phyloP scores from a whole-genome alignment of 2,113 vertebrate genomes.

The Struthidea cinerea region DNA sequence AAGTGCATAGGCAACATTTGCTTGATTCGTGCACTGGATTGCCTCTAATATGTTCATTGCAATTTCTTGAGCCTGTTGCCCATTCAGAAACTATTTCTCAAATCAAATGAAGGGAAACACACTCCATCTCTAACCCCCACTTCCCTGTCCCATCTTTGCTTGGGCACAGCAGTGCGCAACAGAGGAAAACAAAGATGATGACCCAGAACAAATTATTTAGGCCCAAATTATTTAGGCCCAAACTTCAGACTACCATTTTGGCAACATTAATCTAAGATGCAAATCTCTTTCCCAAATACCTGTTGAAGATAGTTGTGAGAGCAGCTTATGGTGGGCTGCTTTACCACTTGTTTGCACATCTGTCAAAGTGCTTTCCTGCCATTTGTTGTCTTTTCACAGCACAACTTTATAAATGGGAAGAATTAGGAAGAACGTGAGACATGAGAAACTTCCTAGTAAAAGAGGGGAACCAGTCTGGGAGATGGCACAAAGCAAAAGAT shows the following conservation, averaged over 20 bases:
- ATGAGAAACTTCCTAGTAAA: not conserved
- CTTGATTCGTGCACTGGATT: not conserved
- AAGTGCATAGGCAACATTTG: not conserved
- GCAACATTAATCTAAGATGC: not conserved
- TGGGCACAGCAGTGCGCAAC: not conserved
- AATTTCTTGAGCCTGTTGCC: not conserved
- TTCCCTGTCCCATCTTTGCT: not conserved
- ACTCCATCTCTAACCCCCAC: rapidly evolving
- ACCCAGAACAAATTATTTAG: not conserved
- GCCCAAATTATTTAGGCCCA: not conserved
- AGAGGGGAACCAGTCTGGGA: not conserved
- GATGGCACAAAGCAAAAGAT: not conserved
- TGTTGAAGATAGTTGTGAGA: not conserved
- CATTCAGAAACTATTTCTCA: not conserved
- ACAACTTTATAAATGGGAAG: not conserved
- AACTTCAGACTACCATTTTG: not conserved
- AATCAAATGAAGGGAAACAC: not conserved
- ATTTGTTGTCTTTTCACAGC: not conserved
- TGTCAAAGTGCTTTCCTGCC: not conserved
- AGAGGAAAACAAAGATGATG: not conserved
- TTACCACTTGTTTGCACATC: not conserved
- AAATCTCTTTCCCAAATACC: not conserved
- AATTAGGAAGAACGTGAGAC: not conserved
- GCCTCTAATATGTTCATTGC: not conserved
- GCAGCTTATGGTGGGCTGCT: not conserved